Base-by-base conservation (phyloP, 2,113 vertebrate genomes). In the Microcebus tavaratra region DNA sequence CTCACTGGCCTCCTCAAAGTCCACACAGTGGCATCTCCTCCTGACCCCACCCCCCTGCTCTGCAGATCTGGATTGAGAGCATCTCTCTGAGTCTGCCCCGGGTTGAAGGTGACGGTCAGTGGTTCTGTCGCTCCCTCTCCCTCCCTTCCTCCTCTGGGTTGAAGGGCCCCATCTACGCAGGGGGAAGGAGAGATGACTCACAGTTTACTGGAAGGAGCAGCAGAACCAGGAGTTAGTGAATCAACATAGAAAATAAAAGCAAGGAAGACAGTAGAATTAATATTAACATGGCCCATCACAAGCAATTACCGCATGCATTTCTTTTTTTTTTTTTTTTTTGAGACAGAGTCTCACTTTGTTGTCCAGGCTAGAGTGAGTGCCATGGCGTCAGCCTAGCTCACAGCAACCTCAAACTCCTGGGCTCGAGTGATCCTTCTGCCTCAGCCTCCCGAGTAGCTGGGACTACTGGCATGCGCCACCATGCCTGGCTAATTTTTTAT, bases 181-280 rank as follows among this genome's bases (percentile, higher is more conserved):
- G 8, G 18, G 48, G 59, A 50, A 91, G 27, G 20, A 57, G 8
- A 6, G 4, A 18, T 23, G 21, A 95, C 96, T 97, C 73, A 96
- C 93, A 4, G 42, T 90, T 93, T 36, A 96, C 96, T 93, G 80
- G 89, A 57, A 63, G 12, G 3, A 5, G n/a, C 42, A 18, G 27
- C 50, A 55, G 50, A 68, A 34, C 31, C 85, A 63, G 80, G 45
- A 84, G 75, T 34, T 86, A n/a, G 68, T 18, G 36, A 45, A n/a
- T 57, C 17, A 6, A 70, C 90, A 45, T 82, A 61, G 88, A 93
- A 93, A 59, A 78, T 10, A 72, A 82, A 72, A 81, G 29, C 34
- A 70, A 57, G 68, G 23, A 11, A 39, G 21, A 90, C 5, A 39
- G 10, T 5, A 21, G 36, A 45, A 6, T 94, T 65, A 65, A 29